phyloP scores from a whole-genome alignment of 2,797 vertebrate genomes.

The Phalloptychus januarius region DNA sequence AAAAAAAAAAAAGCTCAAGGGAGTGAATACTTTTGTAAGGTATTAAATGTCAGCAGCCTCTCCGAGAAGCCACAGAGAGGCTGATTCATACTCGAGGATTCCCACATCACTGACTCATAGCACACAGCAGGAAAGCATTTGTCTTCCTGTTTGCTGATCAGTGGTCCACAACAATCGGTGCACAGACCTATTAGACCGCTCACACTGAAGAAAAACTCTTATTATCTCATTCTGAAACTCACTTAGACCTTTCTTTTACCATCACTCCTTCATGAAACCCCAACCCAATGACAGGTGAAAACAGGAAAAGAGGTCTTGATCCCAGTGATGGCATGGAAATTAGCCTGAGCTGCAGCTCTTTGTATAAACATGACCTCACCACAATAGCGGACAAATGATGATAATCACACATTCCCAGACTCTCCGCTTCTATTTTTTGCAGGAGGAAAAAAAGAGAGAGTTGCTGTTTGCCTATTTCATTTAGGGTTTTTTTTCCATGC shows the following conservation, averaged over 20 bases:
- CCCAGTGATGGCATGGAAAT: slow-evolving; percentile 77
- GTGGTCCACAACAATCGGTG: slow-evolving; percentile 61
- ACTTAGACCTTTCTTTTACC: slow-evolving; percentile 33
- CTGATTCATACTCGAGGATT: slow-evolving; percentile 21
- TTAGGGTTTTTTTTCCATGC: too few relatives aligned
- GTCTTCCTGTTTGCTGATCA: neutral
- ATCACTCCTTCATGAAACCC: slow-evolving; percentile 22
- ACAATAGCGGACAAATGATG: slow-evolving; percentile 58
- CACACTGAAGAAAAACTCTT: slow-evolving; percentile 25
- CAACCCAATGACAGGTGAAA: slow-evolving; percentile 77
- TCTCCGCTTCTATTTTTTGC: neutral
- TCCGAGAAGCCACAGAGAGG: slow-evolving; percentile 12
- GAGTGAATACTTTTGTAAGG: neutral
- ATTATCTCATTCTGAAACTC: slow-evolving; percentile 8
- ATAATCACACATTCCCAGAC: slow-evolving; percentile 38
- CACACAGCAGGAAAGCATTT: neutral
- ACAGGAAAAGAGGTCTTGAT: slow-evolving; percentile 76
- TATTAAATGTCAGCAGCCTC: slow-evolving; percentile 17
- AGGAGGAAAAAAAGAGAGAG: neutral
- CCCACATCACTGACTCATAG: slow-evolving; percentile 24
- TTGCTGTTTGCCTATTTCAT: neutral
- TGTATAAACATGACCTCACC: slow-evolving; percentile 79
- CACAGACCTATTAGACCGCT: slow-evolving; percentile 24
- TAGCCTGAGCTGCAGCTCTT: slow-evolving; percentile 65
- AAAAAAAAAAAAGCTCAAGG: neutral